Evolutionary conservation across 2,888 invertebrate genomes (phyloP).

Genomic region (Apantesis nais): DNA sequence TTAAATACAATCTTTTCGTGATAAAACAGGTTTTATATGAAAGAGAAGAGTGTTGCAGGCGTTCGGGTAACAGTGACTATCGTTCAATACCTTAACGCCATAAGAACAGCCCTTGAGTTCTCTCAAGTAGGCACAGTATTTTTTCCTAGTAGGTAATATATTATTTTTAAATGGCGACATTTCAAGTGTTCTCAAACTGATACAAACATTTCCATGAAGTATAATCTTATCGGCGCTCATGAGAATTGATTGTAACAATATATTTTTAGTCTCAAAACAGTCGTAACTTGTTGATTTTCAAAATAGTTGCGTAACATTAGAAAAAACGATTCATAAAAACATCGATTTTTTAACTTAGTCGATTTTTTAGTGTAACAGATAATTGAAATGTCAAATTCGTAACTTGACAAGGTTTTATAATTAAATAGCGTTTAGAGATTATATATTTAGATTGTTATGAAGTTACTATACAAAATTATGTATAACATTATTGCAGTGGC

Average conservation of each 20-base stretch:
- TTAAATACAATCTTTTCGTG: not conserved
- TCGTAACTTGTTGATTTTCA: not conserved
- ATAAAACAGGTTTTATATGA: not conserved
- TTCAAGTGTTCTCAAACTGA: conserved; percentile 6
- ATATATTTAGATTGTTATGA: not conserved
- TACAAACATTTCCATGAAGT: not conserved
- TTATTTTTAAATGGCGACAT: not conserved
- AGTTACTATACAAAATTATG: too few relatives aligned
- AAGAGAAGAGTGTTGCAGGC: not conserved
- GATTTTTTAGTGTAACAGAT: not conserved
- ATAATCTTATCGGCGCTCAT: not conserved
- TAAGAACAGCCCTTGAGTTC: conserved; percentile 1
- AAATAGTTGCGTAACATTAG: too few relatives aligned
- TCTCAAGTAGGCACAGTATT: not conserved
- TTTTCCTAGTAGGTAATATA: not conserved
- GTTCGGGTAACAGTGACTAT: not conserved
- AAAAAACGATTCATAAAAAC: too few relatives aligned
- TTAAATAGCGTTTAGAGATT: not conserved
- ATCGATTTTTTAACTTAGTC: not conserved
- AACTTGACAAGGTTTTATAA: not conserved
- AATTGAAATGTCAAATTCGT: not conserved
- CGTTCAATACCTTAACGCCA: not conserved
- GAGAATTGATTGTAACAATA: not conserved
- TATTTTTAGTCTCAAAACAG: not conserved
- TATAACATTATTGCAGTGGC: too few relatives aligned